These are phyloP conservation scores for Yponomeuta plumbellus DNA, from an alignment of 2,888 invertebrate genomes.

Conservation along the genomic window DNA sequence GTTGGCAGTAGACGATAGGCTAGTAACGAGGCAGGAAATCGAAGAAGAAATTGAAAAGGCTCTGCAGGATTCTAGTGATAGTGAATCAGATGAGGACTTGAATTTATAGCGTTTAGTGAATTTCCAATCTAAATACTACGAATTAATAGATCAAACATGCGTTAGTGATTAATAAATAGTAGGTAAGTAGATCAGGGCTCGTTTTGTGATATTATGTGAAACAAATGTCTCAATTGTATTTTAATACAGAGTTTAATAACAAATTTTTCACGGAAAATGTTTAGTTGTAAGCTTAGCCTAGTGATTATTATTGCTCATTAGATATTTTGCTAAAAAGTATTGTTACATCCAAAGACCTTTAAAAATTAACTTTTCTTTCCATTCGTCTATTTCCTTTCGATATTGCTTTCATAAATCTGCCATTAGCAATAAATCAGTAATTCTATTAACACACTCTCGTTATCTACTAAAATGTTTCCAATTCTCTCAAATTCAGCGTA, in stretches of 20 bases:
- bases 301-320: background rate
- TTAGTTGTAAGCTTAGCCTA: constrained; percentile 3
- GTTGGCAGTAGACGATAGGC: constrained; percentile 57
- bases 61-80: constrained; percentile 55
- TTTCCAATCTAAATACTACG: constrained; percentile 48
- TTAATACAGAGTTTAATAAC: constrained; percentile 19
- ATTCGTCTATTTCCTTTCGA: background rate
- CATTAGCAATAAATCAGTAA: background rate
- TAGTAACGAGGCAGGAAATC: constrained; percentile 56
- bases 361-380: constrained; percentile 12
- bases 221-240: constrained; percentile 45
- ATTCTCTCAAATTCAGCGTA: no score
- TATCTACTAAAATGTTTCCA: no score
- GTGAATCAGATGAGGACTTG: constrained; percentile 62
- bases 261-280: background rate
- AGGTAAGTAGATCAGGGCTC: constrained; percentile 45
- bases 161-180: constrained; percentile 35
- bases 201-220: constrained; percentile 47
- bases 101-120: constrained; percentile 52
- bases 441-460: background rate
- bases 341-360: constrained; percentile 21
- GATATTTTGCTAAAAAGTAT: constrained; percentile 18
- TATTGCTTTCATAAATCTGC: background rate
- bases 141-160: constrained; percentile 35
- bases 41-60: constrained; percentile 65